Evolutionary conservation across 2,888 invertebrate genomes (phyloP).

Genomic region (Polydrusus pterygomalis): DNA sequence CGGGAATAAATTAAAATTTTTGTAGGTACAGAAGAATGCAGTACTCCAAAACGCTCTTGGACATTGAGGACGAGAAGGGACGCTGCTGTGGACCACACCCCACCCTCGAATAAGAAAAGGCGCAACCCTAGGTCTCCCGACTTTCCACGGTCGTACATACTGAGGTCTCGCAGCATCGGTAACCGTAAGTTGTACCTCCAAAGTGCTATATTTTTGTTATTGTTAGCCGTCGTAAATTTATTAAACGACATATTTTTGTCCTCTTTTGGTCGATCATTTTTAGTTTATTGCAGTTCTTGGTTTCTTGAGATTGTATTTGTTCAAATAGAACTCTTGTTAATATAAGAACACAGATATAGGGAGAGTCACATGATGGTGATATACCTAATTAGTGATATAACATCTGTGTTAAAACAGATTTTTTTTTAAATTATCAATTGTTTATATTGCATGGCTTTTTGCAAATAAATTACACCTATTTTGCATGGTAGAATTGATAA

Average conservation of each 20-base stretch:
- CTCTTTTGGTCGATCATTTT: neutral
- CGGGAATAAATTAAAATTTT: too few species aligned
- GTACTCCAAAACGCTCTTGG: neutral
- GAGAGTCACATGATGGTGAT: too few species aligned
- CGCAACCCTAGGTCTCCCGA: neutral
- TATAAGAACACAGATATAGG: too few species aligned
- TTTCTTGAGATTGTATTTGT: too few species aligned
- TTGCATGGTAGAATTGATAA: neutral
- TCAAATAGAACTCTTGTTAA: too few species aligned
- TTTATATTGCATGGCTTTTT: too few species aligned
- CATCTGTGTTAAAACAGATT: too few species aligned
- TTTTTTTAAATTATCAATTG: too few species aligned
- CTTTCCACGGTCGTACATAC: neutral
- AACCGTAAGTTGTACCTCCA: constrained; percentile 6
- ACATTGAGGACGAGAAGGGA: neutral
- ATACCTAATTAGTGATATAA: too few species aligned
- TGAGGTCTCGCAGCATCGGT: neutral
- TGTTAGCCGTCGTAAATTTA: neutral
- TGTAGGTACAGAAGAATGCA: neutral
- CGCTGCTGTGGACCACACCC: neutral
- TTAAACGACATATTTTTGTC: neutral
- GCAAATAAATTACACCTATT: too few species aligned
- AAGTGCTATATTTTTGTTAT: neutral
- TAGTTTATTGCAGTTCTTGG: neutral
- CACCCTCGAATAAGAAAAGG: neutral